Evolutionary conservation across 2,113 vertebrate species (phyloP).

Genomic region (Platycercus adscitus): DNA sequence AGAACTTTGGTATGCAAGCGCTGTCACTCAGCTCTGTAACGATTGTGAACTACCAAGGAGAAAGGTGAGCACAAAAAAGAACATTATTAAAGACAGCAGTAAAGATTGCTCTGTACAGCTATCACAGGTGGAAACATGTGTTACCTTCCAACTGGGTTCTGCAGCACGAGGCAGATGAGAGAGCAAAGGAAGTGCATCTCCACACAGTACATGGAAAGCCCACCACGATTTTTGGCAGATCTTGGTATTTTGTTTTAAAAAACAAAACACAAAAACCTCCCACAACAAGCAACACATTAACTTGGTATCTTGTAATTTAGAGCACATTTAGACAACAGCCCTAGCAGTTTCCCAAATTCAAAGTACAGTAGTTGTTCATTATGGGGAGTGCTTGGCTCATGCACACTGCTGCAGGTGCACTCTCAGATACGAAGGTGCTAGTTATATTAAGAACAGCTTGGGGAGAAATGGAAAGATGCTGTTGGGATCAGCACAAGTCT

Average conservation of each 20-base stretch:
- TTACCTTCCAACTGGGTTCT: not conserved
- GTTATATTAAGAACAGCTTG: not conserved
- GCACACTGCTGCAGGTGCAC: not conserved
- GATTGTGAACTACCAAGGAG: not conserved
- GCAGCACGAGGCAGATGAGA: not conserved
- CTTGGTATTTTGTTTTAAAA: not conserved
- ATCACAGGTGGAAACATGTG: not conserved
- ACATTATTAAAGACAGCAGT: not conserved
- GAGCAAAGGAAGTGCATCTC: not conserved
- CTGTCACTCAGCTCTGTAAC: not conserved
- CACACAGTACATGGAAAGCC: not conserved
- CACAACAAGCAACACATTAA: not conserved
- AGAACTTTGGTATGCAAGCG: not conserved
- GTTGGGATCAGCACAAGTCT: not conserved
- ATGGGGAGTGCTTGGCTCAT: accelerated
- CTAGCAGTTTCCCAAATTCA: not conserved
- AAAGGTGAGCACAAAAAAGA: not conserved
- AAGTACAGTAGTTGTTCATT: not conserved
- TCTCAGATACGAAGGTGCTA: not conserved
- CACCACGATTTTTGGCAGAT: not conserved
- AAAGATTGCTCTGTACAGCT: not conserved
- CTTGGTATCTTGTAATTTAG: not conserved
- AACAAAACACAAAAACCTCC: not conserved
- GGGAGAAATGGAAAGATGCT: not conserved
- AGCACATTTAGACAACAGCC: not conserved